A percentile compares a stretch with the other conserved stretches of the same genome.
Conservation (phyloP, 35 echinoderm and acorn worm genomes). For the Amphiura filiformis region DNA sequence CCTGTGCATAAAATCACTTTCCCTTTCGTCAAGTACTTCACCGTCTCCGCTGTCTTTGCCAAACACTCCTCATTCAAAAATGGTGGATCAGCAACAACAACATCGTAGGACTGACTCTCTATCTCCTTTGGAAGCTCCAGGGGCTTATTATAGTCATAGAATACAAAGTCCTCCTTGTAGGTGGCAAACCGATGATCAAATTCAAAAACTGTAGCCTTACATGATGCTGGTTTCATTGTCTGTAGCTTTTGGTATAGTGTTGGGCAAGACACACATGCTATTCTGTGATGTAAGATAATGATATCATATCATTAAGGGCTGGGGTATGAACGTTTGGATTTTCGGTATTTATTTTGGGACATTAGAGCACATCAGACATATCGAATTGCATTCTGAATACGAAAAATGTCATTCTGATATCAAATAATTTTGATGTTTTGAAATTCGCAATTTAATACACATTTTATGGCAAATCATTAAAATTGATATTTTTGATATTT, state of each 20-base stretch:
- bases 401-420: too few species aligned
- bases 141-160: conserved; percentile 70
- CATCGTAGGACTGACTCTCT: conserved; percentile 52
- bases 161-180: conserved; percentile 62
- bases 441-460: too few species aligned
- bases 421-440: too few species aligned
- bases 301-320: neutral
- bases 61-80: conserved; percentile 57
- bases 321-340: too few species aligned
- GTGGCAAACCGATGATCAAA: conserved; percentile 60
- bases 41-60: conserved; percentile 41
- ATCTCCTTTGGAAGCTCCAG: conserved; percentile 37
- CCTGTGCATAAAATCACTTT: conserved; percentile 77
- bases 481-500: too few species aligned
- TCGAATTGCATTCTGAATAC: too few species aligned
- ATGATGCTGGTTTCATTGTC: conserved; percentile 44
- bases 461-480: too few species aligned
- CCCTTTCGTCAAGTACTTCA: conserved; percentile 53
- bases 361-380: too few species aligned
- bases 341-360: too few species aligned
- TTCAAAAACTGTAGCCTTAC: conserved; percentile 53
- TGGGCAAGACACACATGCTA: conserved; percentile 60
- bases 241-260: conserved; percentile 69
- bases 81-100: conserved; percentile 74
- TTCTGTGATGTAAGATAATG: conserved; percentile 32